A percentile compares a stretch with the other conserved stretches of the same genome.
These are phyloP conservation scores for Pseudococcus longispinus DNA, from an alignment of 2,888 invertebrate species.

Conservation along the genomic window DNA sequence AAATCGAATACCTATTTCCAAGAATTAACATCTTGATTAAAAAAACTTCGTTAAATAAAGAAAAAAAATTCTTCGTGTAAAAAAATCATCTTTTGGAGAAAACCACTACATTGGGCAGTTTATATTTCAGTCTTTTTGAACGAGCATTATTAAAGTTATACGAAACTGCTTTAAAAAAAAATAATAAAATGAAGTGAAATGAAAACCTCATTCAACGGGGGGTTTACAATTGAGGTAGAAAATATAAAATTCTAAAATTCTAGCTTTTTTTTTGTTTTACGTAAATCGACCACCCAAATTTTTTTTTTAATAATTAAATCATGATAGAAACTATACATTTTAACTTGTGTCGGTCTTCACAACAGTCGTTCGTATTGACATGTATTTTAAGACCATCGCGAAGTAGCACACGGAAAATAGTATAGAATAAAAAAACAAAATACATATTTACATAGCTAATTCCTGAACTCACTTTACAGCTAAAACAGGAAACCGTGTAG, in stretches of 20 bases:
- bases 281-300: background rate
- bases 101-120: background rate
- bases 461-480: background rate
- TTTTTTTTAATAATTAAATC: background rate
- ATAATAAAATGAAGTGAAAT: background rate
- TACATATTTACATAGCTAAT: background rate
- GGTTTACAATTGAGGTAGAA: background rate
- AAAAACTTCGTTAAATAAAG: background rate
- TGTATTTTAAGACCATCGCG: background rate
- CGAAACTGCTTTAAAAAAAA: background rate
- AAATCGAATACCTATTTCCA: background rate
- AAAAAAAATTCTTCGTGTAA: background rate
- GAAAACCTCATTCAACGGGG: background rate
- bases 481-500: background rate
- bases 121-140: slow-evolving; percentile 18
- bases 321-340: background rate
- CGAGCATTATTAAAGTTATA: background rate
- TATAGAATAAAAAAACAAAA: background rate
- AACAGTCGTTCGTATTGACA: background rate
- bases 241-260: background rate
- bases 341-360: background rate
- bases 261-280: background rate
- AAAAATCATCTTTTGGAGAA: background rate
- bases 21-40: background rate
- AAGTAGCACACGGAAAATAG: background rate